A percentile compares a stretch with the other conserved stretches of the same genome.
Evolutionary conservation across 2,113 vertebrate genomes (phyloP).

Genomic region (Cyanoramphus novaezelandiae): DNA sequence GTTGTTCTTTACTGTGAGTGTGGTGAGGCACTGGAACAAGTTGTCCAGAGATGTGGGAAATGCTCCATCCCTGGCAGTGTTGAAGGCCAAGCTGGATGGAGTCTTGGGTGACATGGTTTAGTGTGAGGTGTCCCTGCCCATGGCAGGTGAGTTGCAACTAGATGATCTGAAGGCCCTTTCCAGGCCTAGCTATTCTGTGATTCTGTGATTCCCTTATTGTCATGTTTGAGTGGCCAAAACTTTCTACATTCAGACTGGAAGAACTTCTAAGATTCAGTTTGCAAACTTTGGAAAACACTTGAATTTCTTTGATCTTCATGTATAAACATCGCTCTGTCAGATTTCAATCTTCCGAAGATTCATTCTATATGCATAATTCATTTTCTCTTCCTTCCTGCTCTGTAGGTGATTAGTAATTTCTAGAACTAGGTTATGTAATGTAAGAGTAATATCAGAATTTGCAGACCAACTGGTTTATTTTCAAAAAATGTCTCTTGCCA

Average conservation of each 20-base stretch:
- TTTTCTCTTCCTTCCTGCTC: neutral
- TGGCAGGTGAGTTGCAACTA: neutral
- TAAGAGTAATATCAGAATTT: conserved; percentile 14
- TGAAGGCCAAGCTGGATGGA: neutral
- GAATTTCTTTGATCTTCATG: neutral
- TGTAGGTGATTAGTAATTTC: conserved; percentile 30
- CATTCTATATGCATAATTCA: neutral
- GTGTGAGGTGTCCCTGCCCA: neutral
- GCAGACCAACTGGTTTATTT: neutral
- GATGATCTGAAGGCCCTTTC: neutral
- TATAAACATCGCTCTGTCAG: neutral
- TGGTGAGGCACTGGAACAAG: too few species aligned
- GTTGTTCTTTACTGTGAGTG: too few species aligned
- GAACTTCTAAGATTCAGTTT: neutral
- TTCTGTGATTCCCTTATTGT: neutral
- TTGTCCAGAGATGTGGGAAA: neutral
- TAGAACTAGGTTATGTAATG: neutral
- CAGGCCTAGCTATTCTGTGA: neutral
- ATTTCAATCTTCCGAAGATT: neutral
- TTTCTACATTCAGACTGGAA: neutral
- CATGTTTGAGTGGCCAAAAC: neutral
- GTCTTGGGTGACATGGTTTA: neutral
- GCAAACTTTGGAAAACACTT: neutral
- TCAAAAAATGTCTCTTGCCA: neutral
- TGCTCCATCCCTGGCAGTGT: neutral